Conservation (phyloP, 2,113 vertebrate genomes). For the Caretta caretta region DNA sequence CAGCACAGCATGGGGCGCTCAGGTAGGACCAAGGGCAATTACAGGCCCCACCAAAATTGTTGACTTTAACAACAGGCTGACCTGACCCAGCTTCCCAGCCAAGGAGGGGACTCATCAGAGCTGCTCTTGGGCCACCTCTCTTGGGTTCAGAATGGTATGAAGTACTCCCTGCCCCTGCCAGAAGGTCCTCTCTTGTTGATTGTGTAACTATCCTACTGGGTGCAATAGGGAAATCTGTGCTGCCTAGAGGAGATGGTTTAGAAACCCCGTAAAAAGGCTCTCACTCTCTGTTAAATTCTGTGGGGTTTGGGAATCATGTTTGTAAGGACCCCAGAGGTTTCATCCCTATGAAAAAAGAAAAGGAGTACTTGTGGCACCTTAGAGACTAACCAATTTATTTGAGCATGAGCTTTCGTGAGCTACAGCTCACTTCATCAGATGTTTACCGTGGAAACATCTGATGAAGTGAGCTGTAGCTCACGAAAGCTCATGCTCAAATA, state of each 20-base stretch:
- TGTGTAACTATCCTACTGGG: background rate
- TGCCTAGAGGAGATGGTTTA: background rate
- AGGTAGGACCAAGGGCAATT: background rate
- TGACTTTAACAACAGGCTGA: background rate
- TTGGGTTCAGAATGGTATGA: background rate
- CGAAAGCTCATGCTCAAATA: too few relatives aligned
- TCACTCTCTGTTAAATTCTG: background rate
- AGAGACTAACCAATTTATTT: too few relatives aligned
- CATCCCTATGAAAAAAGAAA: background rate
- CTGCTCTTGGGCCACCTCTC: background rate
- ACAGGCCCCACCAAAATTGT: background rate
- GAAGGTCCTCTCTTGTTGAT: background rate
- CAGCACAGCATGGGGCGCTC: background rate
- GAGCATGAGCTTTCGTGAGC: too few relatives aligned
- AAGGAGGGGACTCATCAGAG: background rate
- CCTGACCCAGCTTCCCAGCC: background rate
- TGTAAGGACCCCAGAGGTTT: background rate
- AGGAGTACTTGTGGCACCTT: too few relatives aligned
- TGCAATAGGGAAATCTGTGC: background rate
- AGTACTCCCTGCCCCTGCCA: background rate
- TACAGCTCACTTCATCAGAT: too few relatives aligned
- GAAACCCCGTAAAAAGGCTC: background rate
- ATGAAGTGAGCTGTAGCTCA: too few relatives aligned
- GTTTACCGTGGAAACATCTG: too few relatives aligned
- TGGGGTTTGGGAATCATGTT: background rate